Evolutionary conservation across 2,797 vertebrate genomes (phyloP).

Genomic region (Characodon lateralis): DNA sequence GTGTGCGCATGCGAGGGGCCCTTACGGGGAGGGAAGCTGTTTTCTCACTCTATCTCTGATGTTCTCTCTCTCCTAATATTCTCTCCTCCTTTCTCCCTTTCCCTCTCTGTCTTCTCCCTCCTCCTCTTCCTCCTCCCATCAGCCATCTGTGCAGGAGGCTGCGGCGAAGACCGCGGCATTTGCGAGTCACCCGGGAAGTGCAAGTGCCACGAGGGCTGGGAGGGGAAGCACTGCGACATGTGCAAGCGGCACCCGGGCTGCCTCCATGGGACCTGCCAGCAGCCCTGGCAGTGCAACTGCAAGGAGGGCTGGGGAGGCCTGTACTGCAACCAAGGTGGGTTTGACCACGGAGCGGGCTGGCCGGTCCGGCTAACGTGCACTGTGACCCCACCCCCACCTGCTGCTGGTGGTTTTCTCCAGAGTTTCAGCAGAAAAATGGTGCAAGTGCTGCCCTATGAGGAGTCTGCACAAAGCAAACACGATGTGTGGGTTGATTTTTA

Average conservation of each 20-base stretch:
- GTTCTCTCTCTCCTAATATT: slow-evolving; percentile 35
- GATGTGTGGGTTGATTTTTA: no score
- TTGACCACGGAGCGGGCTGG: accelerated
- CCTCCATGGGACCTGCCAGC: slow-evolving; percentile 72
- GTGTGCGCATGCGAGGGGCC: slow-evolving; percentile 7
- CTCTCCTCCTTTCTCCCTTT: slow-evolving; percentile 8
- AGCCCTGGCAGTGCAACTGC: slow-evolving; percentile 86
- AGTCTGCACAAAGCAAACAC: no score
- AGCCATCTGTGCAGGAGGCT: slow-evolving; percentile 86
- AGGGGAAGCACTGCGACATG: slow-evolving; percentile 83
- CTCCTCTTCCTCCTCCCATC: slow-evolving; percentile 56
- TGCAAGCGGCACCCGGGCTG: slow-evolving; percentile 84
- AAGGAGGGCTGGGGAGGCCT: slow-evolving; percentile 88
- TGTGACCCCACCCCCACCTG: background rate
- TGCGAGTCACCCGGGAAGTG: slow-evolving; percentile 86
- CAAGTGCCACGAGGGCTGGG: slow-evolving; percentile 86
- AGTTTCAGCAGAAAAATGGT: no score
- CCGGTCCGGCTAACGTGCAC: background rate
- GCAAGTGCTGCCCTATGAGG: no score
- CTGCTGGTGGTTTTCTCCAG: background rate
- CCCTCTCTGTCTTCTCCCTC: background rate
- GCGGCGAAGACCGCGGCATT: slow-evolving; percentile 82
- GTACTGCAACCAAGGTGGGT: slow-evolving; percentile 82
- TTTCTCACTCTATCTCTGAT: slow-evolving; percentile 44
- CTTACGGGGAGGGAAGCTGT: slow-evolving; percentile 27